Evolutionary conservation across 2,797 vertebrate species (phyloP), one percentile per base, ranked within the genome.

Genomic region (Denticeps clupeoides): DNA sequence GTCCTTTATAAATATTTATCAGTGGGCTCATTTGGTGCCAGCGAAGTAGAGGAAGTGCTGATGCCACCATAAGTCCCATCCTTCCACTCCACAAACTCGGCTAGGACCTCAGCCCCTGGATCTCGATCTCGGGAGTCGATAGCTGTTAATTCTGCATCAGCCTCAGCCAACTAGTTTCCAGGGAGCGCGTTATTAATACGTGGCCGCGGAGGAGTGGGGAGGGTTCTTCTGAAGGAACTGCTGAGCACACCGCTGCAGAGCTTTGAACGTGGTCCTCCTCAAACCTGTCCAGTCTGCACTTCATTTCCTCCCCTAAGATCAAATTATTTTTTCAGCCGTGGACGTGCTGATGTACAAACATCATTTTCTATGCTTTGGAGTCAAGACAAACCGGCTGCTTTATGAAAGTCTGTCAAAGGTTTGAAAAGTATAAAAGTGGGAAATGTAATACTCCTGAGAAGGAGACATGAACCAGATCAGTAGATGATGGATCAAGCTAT

Each of bases 1-100:
- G 50, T 22, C 19, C 55, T 59, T 66, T 51, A 70, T 73, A 71
- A 72, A 74, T 75, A 79, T 74, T 71, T 65, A 76, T 59, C 53
- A 58, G 58, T 60, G 41, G 64, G 63, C 61, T 63, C 63, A 69
- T 60, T 67, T 47, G 59, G 54, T 67, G 64, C 60, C 68, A 64
- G 12, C 50, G 44, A 63, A 71, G 54, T 66, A 63, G 41, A 59
- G 44, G 52, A 67, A 60, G 44, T 67, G 65, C 65, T 68, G 63
- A 73, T 59, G 56, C 43, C 47, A 35, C 53, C 31, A 32, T 40
- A 50, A 47, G 11, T 28, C 21, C 49, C 41, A 41, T 56, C 28
- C 26, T 42, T 49, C 53, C n/a, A 4, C 41, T 35, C 10, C 43
- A 47, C 32, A 22, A 29, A 56, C 38, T 58, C 32, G 25, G 16